Base-by-base conservation (phyloP, 2,113 vertebrate genomes). In the Calidris pygmaea region DNA sequence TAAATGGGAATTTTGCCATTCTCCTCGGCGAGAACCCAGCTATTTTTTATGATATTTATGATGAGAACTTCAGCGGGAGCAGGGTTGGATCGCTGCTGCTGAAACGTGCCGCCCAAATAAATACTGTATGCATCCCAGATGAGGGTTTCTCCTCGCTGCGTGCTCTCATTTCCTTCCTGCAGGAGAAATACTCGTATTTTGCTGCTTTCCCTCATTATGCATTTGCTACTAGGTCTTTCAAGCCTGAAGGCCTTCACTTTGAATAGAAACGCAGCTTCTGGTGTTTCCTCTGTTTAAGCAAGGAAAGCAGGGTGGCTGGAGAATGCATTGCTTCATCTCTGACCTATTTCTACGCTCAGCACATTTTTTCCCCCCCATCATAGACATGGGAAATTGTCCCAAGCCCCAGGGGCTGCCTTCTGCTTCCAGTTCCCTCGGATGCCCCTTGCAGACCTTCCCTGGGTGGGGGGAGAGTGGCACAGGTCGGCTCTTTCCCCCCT, bases 71-170 rank as follows among this genome's bases (percentile, higher is more conserved):
- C 88, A 70, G 50, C 78, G 76, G 88, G 62, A 1, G 0, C 47
- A 47, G 65, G 29, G n/a, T 68, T 91, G 24, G 45, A 68, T 43
- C 52, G 63, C 72, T 80, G 81, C 65, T 89, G 91, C 91, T 71
- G 73, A 91, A 84, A 95, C 93, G 58, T n/a, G 59, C 43, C 74
- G 47, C 86, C 72, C 53, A 72, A 86, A 84, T 90, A 96, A 96
- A 84, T 74, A 66, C 32, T 65, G 35, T 20, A 63, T 79, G 62
- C 43, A 68, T 58, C 90, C 58, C 90, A 83, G 53, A 43, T 77
- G 85, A 66, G 75, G 48, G 10, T 93, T 85, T 37, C 41, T 71
- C 77, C 50, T 76, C 53, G 26, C 53, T 85, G 6, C n/a, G 65
- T 85, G 75, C 71, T 73, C 35, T 82, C 52, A 83, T 93, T 96